Evolutionary conservation across 2,888 invertebrate species (phyloP), one percentile per base, ranked within the genome.

Genomic region (Ryuthela nishihirai): DNA sequence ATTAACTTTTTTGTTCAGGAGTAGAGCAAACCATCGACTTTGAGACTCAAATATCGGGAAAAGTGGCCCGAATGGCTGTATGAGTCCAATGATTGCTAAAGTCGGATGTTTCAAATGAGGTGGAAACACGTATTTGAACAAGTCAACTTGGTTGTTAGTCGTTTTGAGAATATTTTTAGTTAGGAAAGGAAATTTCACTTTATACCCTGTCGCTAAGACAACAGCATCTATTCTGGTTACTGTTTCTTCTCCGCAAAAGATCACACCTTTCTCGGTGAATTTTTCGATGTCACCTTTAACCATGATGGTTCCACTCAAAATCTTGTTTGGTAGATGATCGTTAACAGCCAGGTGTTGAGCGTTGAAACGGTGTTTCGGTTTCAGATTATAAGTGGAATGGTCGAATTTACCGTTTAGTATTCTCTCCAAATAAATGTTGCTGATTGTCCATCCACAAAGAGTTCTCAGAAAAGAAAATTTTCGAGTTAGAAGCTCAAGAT

Each of bases 21-120:
- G 72, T 71, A 63, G 64, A 39, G 17, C 20, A 20, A 54, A 58
- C 62, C 49, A 59, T 45, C 64, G 67, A 70, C 88, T 85, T 80
- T 92, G 92, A 26, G 87, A 73, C 70, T 93, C 88, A 72, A 87
- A 88, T 80, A 89, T 83, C 55, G 87, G 87, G 72, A 90, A 88
- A 0, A 91, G 88, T 0, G 60, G 21, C 71, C 87, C 86, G 2
- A 89, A 84, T 66, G 83, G 84, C 73, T 83, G 87, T 0, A 88
- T 87, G 23, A 94, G 77, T 0, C 93, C 94, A 39, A 90, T 77
- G 66, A 94, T 82, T 52, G 84, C 85, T 80, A 94, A 83, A 10
- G 83, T 81, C 1, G 91, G 89, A 69, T 84, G 82, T 62, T 83
- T 81, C 44, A 91, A 75, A 71, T 89, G 92, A 12, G 55, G 58